Percentiles rank a stretch among this genome's conserved stretches.
Evolutionary conservation across 2,888 invertebrate genomes (phyloP).

Genomic region (Embidobia sp.): DNA sequence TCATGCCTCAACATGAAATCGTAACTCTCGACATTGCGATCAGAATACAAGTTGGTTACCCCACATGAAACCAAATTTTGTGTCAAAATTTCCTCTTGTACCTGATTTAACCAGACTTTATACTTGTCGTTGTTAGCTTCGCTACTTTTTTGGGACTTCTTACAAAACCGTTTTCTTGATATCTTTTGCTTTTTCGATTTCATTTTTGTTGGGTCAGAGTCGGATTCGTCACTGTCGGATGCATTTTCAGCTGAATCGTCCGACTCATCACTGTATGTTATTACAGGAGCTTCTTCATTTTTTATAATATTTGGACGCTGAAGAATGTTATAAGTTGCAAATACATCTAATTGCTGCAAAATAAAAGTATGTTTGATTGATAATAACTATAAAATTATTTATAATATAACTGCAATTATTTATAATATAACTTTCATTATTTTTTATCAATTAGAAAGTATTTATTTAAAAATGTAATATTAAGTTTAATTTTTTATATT

Average conservation of each 20-base stretch:
- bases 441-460: no score
- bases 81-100: conserved; percentile 90
- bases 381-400: no score
- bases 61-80: conserved; percentile 90
- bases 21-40: conserved; percentile 89
- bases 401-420: no score
- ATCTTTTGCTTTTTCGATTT: conserved; percentile 84
- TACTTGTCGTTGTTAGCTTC: conserved; percentile 86
- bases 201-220: conserved; percentile 80
- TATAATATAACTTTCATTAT: no score
- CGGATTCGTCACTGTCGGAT: conserved; percentile 85
- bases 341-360: conserved; percentile 74
- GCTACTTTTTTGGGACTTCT: conserved; percentile 76
- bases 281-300: conserved; percentile 77
- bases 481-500: no score
- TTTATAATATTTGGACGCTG: conserved; percentile 73
- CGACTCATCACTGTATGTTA: conserved; percentile 84
- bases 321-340: conserved; percentile 76
- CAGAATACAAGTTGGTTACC: conserved; percentile 86
- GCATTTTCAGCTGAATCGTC: conserved; percentile 81
- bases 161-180: conserved; percentile 79
- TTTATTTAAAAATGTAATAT: no score
- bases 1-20: conserved; percentile 84
- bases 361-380: no score
- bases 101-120: conserved; percentile 88